Percentiles rank a stretch among this genome's conserved stretches.
phyloP scores from a whole-genome alignment of 2,113 vertebrate species.

The Varanus komodoensis region DNA sequence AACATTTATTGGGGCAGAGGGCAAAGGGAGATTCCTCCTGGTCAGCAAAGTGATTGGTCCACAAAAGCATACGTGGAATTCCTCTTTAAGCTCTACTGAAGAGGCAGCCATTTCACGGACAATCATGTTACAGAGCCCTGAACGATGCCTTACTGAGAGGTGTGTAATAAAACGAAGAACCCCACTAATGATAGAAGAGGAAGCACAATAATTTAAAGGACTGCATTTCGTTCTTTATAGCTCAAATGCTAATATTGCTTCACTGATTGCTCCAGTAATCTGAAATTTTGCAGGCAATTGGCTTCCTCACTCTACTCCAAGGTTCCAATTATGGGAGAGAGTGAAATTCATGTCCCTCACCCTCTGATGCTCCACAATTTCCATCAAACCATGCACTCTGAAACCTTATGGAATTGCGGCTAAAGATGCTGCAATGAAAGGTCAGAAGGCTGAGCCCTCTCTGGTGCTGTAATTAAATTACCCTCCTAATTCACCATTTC shows the following conservation, averaged over 20 bases:
- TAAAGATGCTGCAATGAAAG: not conserved
- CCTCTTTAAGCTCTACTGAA: not conserved
- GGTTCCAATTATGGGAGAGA: not conserved
- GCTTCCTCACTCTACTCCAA: not conserved
- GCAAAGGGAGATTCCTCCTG: not conserved
- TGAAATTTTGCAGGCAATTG: not conserved
- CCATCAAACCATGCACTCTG: not conserved
- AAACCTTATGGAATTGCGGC: not conserved
- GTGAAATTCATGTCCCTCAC: not conserved
- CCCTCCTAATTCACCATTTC: too few species aligned
- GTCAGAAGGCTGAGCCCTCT: not conserved
- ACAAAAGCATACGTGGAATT: not conserved
- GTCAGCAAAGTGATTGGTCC: not conserved
- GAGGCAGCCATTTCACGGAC: not conserved
- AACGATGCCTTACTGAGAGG: not conserved
- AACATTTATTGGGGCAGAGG: not conserved
- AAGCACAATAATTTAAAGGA: not conserved
- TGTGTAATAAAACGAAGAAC: not conserved
- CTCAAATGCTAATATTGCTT: not conserved
- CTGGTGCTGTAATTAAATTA: too few species aligned
- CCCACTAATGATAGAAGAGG: not conserved
- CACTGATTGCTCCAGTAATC: not conserved
- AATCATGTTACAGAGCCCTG: not conserved
- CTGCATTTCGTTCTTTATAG: not conserved
- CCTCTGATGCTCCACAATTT: not conserved